A percentile compares a stretch with the other conserved stretches of the same genome.
Evolutionary conservation across 2,797 vertebrate genomes (phyloP).

Genomic region (Sparus aurata): DNA sequence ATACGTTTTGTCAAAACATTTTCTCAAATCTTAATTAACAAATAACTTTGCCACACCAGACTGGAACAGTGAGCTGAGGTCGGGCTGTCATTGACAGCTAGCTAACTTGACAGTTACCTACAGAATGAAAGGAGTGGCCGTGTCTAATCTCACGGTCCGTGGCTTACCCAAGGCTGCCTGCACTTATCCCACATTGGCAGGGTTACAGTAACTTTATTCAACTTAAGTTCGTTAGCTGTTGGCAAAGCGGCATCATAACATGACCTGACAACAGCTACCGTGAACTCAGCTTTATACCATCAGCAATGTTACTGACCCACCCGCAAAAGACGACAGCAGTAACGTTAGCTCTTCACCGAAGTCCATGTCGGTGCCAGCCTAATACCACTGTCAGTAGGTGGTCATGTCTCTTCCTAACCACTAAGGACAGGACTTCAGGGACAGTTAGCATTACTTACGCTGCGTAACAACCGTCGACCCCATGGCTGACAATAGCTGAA

Average conservation of each 20-base stretch:
- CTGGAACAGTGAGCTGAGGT: neutral
- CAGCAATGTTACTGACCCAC: slow-evolving; percentile 27
- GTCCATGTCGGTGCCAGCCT: slow-evolving; percentile 32
- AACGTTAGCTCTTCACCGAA: slow-evolving; percentile 17
- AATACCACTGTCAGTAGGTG: neutral
- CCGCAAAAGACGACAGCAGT: slow-evolving; percentile 23
- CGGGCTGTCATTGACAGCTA: neutral
- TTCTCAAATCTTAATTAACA: neutral
- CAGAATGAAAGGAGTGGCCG: neutral
- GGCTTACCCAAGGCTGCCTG: neutral
- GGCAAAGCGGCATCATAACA: neutral
- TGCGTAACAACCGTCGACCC: no score
- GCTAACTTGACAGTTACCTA: no score
- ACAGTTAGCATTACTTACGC: neutral
- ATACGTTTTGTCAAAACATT: no score
- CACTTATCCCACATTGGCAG: slow-evolving; percentile 18
- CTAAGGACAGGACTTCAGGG: slow-evolving; percentile 4
- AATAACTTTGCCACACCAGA: neutral
- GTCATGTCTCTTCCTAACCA: slow-evolving; percentile 23
- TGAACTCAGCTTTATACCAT: neutral
- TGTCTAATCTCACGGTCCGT: neutral
- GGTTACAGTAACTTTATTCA: neutral
- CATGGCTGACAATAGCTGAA: neutral
- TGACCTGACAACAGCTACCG: neutral
- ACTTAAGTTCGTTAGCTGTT: slow-evolving; percentile 15